These are phyloP conservation scores for Actias luna DNA, from an alignment of 2,888 invertebrate species.

Conservation along the genomic window DNA sequence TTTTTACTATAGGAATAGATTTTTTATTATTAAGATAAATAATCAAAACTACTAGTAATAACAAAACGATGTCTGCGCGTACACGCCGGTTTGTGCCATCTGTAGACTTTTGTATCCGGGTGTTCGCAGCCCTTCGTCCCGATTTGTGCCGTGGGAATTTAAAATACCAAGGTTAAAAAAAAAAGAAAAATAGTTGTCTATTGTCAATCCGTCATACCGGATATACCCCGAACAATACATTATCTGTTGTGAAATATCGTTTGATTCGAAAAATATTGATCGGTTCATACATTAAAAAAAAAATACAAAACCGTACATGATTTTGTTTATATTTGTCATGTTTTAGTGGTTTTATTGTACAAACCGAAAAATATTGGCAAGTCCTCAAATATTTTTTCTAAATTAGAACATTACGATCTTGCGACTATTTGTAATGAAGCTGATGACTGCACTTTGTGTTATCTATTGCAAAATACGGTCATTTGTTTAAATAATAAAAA, in stretches of 20 bases:
- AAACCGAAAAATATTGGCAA: conserved; percentile 50
- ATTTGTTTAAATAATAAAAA: conserved; percentile 25
- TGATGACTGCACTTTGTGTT: conserved; percentile 10
- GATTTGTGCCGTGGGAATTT: not conserved
- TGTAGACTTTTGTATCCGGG: not conserved
- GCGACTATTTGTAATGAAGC: conserved; percentile 10
- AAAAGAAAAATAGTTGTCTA: not conserved
- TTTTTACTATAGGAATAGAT: too few relatives aligned
- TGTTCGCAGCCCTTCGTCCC: not conserved
- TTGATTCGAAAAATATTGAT: not conserved
- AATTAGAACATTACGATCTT: conserved; percentile 44
- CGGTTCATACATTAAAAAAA: not conserved
- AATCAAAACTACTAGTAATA: too few relatives aligned
- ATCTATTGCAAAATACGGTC: conserved; percentile 9
- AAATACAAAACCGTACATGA: not conserved
- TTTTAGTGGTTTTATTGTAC: not conserved
- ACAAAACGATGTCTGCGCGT: not conserved
- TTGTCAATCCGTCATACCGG: not conserved
- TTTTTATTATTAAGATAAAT: too few relatives aligned
- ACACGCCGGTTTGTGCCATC: not conserved
- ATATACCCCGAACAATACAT: not conserved
- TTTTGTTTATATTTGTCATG: conserved; percentile 6
- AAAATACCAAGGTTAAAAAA: not conserved
- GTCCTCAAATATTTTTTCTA: conserved; percentile 58
- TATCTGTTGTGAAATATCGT: not conserved